Base-by-base conservation (phyloP, 2,888 invertebrate species). In the Heliconius erato region DNA sequence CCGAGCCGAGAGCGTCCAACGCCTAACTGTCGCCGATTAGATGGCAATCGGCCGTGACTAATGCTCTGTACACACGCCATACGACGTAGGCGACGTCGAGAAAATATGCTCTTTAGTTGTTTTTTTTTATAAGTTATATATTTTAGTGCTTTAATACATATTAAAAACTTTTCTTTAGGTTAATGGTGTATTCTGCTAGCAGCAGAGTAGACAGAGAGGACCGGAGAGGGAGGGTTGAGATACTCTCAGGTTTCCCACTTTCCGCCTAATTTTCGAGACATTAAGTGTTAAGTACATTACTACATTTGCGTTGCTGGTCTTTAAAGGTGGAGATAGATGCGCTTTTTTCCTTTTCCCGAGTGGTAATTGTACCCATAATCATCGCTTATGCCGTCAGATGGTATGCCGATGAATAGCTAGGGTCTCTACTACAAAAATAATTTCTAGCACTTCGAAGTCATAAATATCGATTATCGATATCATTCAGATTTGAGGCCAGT, bases 1-100 rank as follows among this genome's bases (percentile, higher is more conserved):
- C 44, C 74, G 32, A 79, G 79, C 79, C 68, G 44, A 82, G 82
- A 78, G 82, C 59, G 67, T 74, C 74, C 68, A 71, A 79, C 82
- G 82, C 74, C 78, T 79, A 59, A 74, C 74, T 84, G 84, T 84
- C 82, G 80, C 84, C 85, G 85, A 85, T 85, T 86, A 84, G 83
- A 85, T 86, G 83, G 80, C 84, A 81, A 83, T 84, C 79, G 54
- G 65, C 59, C 54, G 79, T 85, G 83, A 85, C 78, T 84, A 82
- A 86, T 85, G 84, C 28, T 32, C 72, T 59, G 71, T 81, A 74
- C 54, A 79, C 82, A 82, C 82, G 84, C 65, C 67, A 81, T 12
- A 11, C 19, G 32, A 59, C 44, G 26, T 4, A 40, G 40, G 23
- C 71, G 71, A 44, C 59, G 16, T n/a, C 35, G n/a, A 16, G 63